Conservation (phyloP, 2,888 invertebrate species). For the Standfussiana lucernea region DNA sequence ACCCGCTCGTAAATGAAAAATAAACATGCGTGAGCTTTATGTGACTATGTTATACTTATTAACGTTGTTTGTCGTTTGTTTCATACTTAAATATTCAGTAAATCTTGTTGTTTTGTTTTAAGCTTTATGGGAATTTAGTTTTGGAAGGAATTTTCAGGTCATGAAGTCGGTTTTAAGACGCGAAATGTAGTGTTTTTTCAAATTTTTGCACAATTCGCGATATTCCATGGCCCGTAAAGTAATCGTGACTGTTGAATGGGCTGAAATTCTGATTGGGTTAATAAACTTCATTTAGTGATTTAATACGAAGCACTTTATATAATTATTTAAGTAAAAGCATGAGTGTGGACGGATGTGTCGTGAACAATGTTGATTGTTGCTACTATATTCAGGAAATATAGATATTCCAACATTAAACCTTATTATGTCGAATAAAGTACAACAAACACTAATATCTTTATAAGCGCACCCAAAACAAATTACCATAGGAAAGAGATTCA, state of each 20-base stretch:
- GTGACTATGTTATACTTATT: slow-evolving; percentile 84
- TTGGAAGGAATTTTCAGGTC: slow-evolving; percentile 2
- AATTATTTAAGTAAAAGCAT: neutral
- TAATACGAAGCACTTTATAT: neutral
- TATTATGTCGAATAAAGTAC: slow-evolving; percentile 71
- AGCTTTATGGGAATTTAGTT: slow-evolving; percentile 33
- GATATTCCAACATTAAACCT: slow-evolving; percentile 5
- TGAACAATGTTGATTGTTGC: neutral
- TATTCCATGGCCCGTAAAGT: neutral
- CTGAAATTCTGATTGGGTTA: neutral
- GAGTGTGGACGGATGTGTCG: neutral
- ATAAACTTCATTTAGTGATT: neutral
- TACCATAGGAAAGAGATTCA: slow-evolving; percentile 90
- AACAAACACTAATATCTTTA: slow-evolving; percentile 83
- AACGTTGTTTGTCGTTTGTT: slow-evolving; percentile 81
- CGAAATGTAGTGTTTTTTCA: neutral
- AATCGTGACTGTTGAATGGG: neutral
- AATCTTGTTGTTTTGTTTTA: slow-evolving; percentile 58
- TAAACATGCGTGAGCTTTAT: slow-evolving; percentile 88
- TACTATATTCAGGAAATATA: neutral
- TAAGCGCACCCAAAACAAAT: slow-evolving; percentile 89
- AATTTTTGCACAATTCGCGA: neutral
- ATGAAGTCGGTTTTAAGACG: neutral
- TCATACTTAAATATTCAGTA: slow-evolving; percentile 70
- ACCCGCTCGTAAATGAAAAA: slow-evolving; percentile 88